Percentiles rank a stretch among this genome's conserved stretches.
phyloP scores from a whole-genome alignment of 2,888 invertebrate genomes.

The Eumerus sabulonum region DNA sequence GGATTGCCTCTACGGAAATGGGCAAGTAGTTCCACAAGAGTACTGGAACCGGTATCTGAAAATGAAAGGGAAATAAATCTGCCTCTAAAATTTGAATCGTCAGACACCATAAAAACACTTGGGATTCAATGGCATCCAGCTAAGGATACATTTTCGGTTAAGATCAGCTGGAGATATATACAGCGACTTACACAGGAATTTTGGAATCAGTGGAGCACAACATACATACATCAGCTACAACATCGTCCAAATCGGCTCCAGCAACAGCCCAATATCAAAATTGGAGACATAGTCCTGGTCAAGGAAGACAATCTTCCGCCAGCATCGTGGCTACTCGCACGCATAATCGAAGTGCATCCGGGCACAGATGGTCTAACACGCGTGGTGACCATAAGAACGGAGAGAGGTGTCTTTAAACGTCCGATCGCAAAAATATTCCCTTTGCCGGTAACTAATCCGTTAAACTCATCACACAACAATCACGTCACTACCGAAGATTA shows the following conservation, averaged over 20 bases:
- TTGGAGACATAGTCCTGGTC: too few relatives aligned
- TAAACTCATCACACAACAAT: too few relatives aligned
- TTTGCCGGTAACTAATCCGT: neutral
- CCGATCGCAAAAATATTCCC: slow-evolving; percentile 14
- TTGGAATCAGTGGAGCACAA: slow-evolving; percentile 39
- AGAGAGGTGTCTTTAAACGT: slow-evolving; percentile 3
- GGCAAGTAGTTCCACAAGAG: too few relatives aligned
- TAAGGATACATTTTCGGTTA: slow-evolving; percentile 19
- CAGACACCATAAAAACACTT: too few relatives aligned
- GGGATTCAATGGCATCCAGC: too few relatives aligned
- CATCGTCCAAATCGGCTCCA: slow-evolving; percentile 56
- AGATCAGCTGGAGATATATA: neutral
- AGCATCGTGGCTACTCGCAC: neutral
- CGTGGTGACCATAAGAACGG: slow-evolving; percentile 3
- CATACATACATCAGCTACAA: slow-evolving; percentile 49
- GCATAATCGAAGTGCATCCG: neutral
- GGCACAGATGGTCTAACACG: slow-evolving; percentile 9
- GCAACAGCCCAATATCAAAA: slow-evolving; percentile 38
- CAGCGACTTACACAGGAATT: too few relatives aligned
- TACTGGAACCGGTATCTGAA: too few relatives aligned
- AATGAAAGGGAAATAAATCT: too few relatives aligned
- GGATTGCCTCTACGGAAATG: too few relatives aligned
- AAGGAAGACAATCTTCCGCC: neutral
- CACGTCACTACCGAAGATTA: too few relatives aligned
- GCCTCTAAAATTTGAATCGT: too few relatives aligned